phyloP scores from a whole-genome alignment of 2,888 invertebrate genomes.

The Xanthorhoe designata region DNA sequence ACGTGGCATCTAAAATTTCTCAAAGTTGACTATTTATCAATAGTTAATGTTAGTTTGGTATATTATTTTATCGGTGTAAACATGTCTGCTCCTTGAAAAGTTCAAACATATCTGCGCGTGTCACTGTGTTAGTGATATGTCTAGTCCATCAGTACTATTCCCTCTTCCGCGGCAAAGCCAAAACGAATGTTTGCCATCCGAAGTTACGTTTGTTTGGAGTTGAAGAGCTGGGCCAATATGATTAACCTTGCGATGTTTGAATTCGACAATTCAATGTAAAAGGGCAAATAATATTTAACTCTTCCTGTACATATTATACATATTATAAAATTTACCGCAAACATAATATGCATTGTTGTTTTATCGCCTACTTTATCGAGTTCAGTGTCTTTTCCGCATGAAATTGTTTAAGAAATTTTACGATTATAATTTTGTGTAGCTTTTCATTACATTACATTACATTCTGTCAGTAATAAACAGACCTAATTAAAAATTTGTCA shows the following conservation, averaged over 20 bases:
- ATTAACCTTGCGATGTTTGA: constrained; percentile 46
- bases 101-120: neutral
- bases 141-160: neutral
- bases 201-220: constrained; percentile 45
- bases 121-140: constrained; percentile 14
- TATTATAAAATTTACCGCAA: constrained; percentile 16
- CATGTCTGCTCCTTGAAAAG: neutral
- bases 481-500: too few relatives aligned
- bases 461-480: too few relatives aligned
- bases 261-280: constrained; percentile 38
- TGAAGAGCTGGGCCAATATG: constrained; percentile 34
- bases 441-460: neutral
- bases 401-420: neutral
- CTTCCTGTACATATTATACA: too few relatives aligned
- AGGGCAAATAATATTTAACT: constrained; percentile 41
- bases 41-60: neutral
- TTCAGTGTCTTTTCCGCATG: neutral
- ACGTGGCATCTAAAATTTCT: neutral
- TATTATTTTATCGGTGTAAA: neutral
- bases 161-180: constrained; percentile 29
- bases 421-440: too few relatives aligned
- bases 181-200: constrained; percentile 46
- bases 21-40: neutral
- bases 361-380: neutral
- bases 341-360: constrained; percentile 16